phyloP scores from a whole-genome alignment of 1,140 invertebrate species.

The Pantala flavescens region DNA sequence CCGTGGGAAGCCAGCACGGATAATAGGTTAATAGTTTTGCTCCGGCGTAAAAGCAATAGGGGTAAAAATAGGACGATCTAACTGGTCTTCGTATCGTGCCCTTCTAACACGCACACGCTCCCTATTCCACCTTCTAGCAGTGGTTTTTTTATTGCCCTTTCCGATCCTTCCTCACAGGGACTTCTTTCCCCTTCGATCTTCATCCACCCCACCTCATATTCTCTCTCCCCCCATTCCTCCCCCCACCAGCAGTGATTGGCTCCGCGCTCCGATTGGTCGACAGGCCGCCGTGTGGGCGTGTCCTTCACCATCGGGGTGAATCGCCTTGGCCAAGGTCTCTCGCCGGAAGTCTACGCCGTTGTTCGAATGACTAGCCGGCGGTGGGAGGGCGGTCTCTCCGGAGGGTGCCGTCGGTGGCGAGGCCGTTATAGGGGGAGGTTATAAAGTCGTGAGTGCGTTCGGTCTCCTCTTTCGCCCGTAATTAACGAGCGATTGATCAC shows the following conservation, averaged over 20 bases:
- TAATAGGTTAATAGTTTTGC: neutral
- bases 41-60: neutral
- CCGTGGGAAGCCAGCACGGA: neutral
- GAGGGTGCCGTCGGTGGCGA: neutral
- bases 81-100: neutral
- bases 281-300: neutral
- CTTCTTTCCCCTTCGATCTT: neutral
- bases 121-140: neutral
- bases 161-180: neutral
- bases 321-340: neutral
- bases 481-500: too few relatives aligned
- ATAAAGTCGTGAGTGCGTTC: constrained; percentile 1
- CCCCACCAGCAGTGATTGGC: neutral
- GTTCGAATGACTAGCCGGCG: neutral
- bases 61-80: constrained; percentile 6
- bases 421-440: neutral
- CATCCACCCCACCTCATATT: neutral
- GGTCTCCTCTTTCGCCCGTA: neutral
- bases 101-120: neutral
- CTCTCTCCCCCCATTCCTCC: neutral
- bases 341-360: constrained; percentile 5
- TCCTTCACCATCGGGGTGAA: constrained; percentile 3
- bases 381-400: neutral
- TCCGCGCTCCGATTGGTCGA: neutral
- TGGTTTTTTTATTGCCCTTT: neutral